These are phyloP conservation scores for Python bivittatus DNA, from an alignment of 2,113 vertebrate genomes.

Conservation along the genomic window DNA sequence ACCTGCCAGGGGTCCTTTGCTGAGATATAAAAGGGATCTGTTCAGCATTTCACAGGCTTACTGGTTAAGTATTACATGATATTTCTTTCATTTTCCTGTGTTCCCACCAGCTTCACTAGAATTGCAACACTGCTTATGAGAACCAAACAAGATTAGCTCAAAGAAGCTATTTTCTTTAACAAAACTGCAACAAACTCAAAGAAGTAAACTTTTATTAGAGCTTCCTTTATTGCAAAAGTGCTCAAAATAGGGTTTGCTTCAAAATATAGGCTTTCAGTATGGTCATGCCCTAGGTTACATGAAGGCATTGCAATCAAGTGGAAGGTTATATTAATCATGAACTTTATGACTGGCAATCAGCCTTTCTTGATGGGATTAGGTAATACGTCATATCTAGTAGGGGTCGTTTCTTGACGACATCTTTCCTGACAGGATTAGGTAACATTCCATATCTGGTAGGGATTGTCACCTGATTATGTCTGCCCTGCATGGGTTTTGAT, in stretches of 20 bases:
- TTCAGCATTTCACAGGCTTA: not conserved
- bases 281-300: not conserved
- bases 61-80: not conserved
- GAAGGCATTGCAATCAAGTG: not conserved
- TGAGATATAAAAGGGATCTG: not conserved
- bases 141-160: not conserved
- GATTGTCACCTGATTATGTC: not conserved
- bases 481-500: not conserved
- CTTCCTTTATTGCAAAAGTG: not conserved
- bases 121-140: not conserved
- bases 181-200: not conserved
- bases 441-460: not conserved
- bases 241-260: not conserved
- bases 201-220: not conserved
- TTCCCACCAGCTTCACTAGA: not conserved
- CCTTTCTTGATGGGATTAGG: not conserved
- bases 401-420: not conserved
- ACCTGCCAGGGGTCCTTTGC: not conserved
- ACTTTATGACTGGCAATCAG: not conserved
- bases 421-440: too few species aligned
- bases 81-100: not conserved
- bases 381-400: not conserved
- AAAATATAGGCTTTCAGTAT: not conserved
- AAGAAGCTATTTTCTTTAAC: not conserved
- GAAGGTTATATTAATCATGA: not conserved